Percentiles rank a stretch among this genome's conserved stretches.
These are phyloP conservation scores for Standfussiana lucernea DNA, from an alignment of 2,888 invertebrate genomes.

Conservation along the genomic window DNA sequence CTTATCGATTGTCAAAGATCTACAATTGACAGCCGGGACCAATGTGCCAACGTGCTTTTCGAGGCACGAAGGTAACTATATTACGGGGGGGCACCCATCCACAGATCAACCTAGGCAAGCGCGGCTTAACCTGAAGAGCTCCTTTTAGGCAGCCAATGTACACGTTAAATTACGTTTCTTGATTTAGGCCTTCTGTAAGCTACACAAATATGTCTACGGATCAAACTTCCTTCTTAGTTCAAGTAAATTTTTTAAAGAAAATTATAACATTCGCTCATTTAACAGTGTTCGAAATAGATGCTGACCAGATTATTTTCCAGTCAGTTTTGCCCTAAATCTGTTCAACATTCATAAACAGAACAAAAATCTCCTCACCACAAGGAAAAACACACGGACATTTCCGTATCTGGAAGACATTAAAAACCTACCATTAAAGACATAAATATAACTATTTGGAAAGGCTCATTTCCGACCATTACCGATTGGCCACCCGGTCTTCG, in stretches of 20 bases:
- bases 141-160: neutral
- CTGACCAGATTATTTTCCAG: too few species aligned
- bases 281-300: too few species aligned
- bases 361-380: neutral
- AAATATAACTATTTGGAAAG: slow-evolving; percentile 55
- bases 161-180: neutral
- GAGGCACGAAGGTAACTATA: too few species aligned
- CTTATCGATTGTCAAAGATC: too few species aligned
- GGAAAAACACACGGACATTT: slow-evolving; percentile 23
- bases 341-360: neutral
- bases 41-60: too few species aligned
- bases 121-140: too few species aligned
- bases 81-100: too few species aligned
- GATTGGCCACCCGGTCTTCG: slow-evolving; percentile 35
- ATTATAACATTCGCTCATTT: too few species aligned
- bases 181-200: neutral
- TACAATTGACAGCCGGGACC: too few species aligned
- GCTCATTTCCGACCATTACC: slow-evolving; percentile 60
- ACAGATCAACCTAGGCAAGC: too few species aligned
- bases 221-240: too few species aligned
- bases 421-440: slow-evolving; percentile 56
- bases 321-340: neutral
- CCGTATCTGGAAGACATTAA: slow-evolving; percentile 57
- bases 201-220: neutral
- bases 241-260: too few species aligned